Conservation (phyloP, 2,888 invertebrate species). For the Myopa tessellatipennis region DNA sequence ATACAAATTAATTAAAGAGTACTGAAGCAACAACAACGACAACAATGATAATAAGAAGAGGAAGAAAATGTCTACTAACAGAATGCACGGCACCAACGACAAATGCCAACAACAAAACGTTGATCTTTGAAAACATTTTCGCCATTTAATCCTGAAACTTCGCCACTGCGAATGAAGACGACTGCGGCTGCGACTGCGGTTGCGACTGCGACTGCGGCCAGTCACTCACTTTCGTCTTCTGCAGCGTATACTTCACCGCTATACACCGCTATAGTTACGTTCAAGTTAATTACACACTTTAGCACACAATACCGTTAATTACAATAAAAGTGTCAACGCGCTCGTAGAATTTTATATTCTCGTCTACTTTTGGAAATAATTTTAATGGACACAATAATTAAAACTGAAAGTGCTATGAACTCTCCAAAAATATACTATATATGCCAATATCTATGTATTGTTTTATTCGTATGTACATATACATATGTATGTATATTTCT, state of each 20-base stretch:
- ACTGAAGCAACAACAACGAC: conserved; percentile 7
- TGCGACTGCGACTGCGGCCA: not conserved
- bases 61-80: conserved; percentile 39
- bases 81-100: conserved; percentile 39
- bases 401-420: not conserved
- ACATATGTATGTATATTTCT: not conserved
- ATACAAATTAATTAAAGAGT: conserved; percentile 24
- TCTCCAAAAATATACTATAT: not conserved
- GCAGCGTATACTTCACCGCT: too few species aligned
- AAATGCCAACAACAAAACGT: conserved; percentile 34
- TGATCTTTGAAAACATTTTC: conserved; percentile 29
- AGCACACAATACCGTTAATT: conserved; percentile 28
- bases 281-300: not conserved
- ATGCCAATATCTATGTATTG: too few species aligned
- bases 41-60: not conserved
- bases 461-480: too few species aligned
- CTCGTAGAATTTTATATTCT: not conserved
- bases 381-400: not conserved
- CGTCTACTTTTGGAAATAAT: not conserved
- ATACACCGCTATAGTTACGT: not conserved
- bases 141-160: conserved; percentile 30
- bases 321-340: conserved; percentile 22
- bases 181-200: not conserved
- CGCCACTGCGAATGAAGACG: not conserved
- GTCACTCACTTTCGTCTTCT: not conserved